phyloP scores from a whole-genome alignment of 2,113 vertebrate genomes.

The Salvelinus sp. region DNA sequence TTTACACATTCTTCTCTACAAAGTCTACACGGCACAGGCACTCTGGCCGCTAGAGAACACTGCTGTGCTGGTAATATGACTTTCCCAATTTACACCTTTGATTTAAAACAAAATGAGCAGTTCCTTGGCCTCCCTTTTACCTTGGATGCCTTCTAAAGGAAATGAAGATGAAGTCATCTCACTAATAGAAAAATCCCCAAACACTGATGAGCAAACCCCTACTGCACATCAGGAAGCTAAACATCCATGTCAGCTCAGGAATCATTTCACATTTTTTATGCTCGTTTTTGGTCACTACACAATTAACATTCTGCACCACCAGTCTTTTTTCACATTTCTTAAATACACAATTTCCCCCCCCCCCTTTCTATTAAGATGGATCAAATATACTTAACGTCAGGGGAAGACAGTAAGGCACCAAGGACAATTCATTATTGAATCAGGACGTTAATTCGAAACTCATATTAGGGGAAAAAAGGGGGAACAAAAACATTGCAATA shows the following conservation, averaged over 20 bases:
- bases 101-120: slow-evolving; percentile 31
- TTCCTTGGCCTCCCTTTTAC: not conserved
- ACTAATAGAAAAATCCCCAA: not conserved
- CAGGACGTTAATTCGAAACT: slow-evolving; percentile 17
- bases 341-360: slow-evolving; percentile 1
- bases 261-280: slow-evolving; percentile 25
- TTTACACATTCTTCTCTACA: slow-evolving; percentile 16
- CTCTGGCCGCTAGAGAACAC: slow-evolving; percentile 12
- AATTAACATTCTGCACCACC: slow-evolving; percentile 17
- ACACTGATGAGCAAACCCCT: not conserved
- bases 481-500: slow-evolving; percentile 28
- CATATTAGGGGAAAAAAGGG: slow-evolving; percentile 28
- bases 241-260: slow-evolving; percentile 15
- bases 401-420: slow-evolving; percentile 62
- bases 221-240: slow-evolving; percentile 24
- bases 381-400: slow-evolving; percentile 5
- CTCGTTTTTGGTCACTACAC: slow-evolving; percentile 13
- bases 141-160: slow-evolving; percentile 8
- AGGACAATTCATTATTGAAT: slow-evolving; percentile 47
- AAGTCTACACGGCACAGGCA: slow-evolving; percentile 47
- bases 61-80: not conserved
- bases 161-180: not conserved
- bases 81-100: slow-evolving; percentile 16
- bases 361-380: slow-evolving; percentile 7
- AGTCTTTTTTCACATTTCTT: slow-evolving; percentile 11